Conservation (phyloP, 2,113 vertebrate species). For the Motacilla tschutschensis region DNA sequence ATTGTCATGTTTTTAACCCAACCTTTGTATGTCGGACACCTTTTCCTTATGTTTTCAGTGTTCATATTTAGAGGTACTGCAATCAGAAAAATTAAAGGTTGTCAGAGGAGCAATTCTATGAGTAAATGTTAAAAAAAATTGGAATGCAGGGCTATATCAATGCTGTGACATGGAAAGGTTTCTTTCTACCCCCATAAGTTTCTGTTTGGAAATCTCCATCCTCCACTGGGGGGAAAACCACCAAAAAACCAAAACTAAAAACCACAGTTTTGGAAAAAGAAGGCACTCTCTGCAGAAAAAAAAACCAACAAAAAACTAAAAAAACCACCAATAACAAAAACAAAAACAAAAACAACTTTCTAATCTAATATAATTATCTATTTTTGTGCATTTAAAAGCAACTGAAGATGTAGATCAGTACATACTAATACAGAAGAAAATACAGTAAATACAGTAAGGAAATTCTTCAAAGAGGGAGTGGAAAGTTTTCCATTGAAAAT, state of each 20-base stretch:
- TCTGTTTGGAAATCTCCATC: background rate
- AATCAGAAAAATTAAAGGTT: background rate
- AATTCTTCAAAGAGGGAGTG: background rate
- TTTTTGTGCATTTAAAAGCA: background rate
- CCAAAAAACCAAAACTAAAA: background rate
- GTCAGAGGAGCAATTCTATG: background rate
- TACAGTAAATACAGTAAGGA: background rate
- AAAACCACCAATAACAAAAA: background rate
- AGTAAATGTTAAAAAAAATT: background rate
- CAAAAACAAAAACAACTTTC: background rate
- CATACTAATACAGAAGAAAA: background rate
- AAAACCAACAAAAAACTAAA: background rate
- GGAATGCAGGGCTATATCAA: background rate
- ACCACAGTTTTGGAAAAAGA: background rate
- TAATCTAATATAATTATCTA: background rate
- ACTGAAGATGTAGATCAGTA: background rate
- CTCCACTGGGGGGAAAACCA: background rate
- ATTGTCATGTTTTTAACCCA: background rate
- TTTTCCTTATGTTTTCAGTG: background rate
- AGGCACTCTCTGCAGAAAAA: background rate
- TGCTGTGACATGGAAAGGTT: background rate
- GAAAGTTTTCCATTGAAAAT: background rate
- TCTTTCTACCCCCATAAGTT: background rate
- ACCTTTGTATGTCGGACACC: background rate
- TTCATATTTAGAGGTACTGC: background rate